Evolutionary conservation across 2,113 vertebrate genomes (phyloP), one percentile per base, ranked within the genome.

Genomic region (Melanerpes formicivorus): DNA sequence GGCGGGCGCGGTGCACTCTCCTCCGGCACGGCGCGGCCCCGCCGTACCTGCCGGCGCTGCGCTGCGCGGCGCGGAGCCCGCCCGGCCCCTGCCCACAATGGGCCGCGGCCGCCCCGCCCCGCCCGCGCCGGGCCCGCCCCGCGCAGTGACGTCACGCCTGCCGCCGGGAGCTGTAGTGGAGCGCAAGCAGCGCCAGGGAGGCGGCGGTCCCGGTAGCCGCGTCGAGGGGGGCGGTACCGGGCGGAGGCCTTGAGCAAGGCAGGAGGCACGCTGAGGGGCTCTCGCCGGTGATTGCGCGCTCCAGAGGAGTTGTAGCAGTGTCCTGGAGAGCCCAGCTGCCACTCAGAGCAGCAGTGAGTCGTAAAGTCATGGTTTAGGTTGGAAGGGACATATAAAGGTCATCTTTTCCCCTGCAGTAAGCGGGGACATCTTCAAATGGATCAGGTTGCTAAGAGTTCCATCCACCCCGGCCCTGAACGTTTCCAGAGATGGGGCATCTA

Each of bases 91-190:
- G 88, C 88, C 88, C 88, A 90, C 88, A 90, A 80, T 80, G 88
- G 77, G 92, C 69, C 70, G 87, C 80, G 55, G 89, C 85, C 76
- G 88, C 84, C 73, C 90, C 92, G 95, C 91, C 80, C 75, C 72
- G 67, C 59, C 80, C 75, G 76, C 88, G 82, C 87, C 76, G 21
- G n/a, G 58, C 63, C 79, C 59, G 70, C 87, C 81, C 81, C 70
- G 71, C 88, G 86, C 84, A 78, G 54, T 98, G 98, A 98, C 98
- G 98, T 98, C 98, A 98, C 90, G 23, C 78, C 30, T 40, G 59
- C 26, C 48, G 37, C 84, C 96, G 97, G 97, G 96, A 95, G 71
- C 54, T 88, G 97, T 84, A 95, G 97, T 97, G 78, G 14, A 7
- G 63, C 11, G 14, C 60, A 23, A 13, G 18, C 7, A 16, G 34